Evolutionary conservation across 2,113 vertebrate species (phyloP).

Genomic region (Oceanites oceanicus): DNA sequence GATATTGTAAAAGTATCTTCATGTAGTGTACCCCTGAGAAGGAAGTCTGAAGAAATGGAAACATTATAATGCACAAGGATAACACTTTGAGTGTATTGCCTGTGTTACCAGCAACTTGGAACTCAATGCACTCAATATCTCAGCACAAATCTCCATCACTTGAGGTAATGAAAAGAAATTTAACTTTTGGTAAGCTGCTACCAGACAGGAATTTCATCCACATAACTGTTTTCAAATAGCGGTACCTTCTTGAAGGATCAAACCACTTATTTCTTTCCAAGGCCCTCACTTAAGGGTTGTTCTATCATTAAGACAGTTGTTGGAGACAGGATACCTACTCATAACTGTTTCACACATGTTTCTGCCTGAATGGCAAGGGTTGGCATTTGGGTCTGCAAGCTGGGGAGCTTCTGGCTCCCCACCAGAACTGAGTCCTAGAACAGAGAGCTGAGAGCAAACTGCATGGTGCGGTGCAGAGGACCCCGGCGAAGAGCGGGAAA

Average conservation of each 20-base stretch:
- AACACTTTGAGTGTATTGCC: not conserved
- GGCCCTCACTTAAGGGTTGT: not conserved
- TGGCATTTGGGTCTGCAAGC: not conserved
- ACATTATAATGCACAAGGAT: not conserved
- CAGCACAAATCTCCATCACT: not conserved
- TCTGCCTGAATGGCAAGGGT: not conserved
- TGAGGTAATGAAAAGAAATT: not conserved
- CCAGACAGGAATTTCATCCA: not conserved
- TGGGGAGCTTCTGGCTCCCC: not conserved
- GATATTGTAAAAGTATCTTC: not conserved
- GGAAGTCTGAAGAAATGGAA: not conserved
- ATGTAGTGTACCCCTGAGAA: not conserved
- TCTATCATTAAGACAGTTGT: not conserved
- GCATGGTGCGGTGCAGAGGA: too few species aligned
- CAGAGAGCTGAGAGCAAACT: not conserved
- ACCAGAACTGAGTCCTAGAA: not conserved
- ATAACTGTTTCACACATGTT: not conserved
- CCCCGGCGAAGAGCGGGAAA: not conserved
- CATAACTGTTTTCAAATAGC: not conserved
- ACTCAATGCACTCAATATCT: not conserved
- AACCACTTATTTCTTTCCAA: not conserved
- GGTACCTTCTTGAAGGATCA: not conserved
- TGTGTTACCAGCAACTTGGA: not conserved
- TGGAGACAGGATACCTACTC: not conserved
- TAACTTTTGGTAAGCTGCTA: not conserved